phyloP scores from a whole-genome alignment of 2,888 invertebrate genomes.

The Sesia apiformis region DNA sequence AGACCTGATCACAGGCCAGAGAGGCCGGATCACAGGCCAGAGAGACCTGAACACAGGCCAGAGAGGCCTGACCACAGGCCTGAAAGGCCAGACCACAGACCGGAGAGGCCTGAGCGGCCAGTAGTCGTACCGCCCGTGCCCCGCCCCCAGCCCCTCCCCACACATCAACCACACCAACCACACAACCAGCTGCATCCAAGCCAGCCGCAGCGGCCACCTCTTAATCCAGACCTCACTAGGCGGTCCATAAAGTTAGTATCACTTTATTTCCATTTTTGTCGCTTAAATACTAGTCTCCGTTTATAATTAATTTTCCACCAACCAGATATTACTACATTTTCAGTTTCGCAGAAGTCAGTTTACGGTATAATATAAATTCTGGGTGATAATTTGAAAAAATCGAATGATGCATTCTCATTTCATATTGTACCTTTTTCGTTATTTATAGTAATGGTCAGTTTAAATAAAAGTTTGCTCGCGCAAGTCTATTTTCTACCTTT shows the following conservation, averaged over 20 bases:
- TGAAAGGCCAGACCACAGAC: conserved; percentile 34
- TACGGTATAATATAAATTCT: too few species aligned
- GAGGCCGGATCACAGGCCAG: conserved; percentile 4
- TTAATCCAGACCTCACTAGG: conserved; percentile 81
- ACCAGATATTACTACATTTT: too few species aligned
- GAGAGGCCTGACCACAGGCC: conserved; percentile 15
- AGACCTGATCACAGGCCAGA: background rate
- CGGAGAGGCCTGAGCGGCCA: conserved; percentile 33
- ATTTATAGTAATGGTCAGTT: too few species aligned
- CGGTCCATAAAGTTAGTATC: conserved; percentile 80
- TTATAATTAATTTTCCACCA: too few species aligned
- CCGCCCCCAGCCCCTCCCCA: conserved; percentile 15
- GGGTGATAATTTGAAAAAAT: too few species aligned
- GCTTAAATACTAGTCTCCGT: too few species aligned
- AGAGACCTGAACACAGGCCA: conserved; percentile 8
- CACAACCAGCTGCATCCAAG: conserved; percentile 49
- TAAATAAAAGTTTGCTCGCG: too few species aligned
- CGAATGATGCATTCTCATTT: too few species aligned
- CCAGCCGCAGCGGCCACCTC: conserved; percentile 61
- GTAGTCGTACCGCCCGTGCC: conserved; percentile 19
- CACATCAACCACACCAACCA: conserved; percentile 24
- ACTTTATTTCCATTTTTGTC: too few species aligned
- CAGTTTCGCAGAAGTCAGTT: too few species aligned
- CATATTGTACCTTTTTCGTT: too few species aligned
- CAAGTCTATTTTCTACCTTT: too few species aligned